These are phyloP conservation scores for Galleria mellonella DNA, from an alignment of 1,140 invertebrate genomes.

Conservation along the genomic window DNA sequence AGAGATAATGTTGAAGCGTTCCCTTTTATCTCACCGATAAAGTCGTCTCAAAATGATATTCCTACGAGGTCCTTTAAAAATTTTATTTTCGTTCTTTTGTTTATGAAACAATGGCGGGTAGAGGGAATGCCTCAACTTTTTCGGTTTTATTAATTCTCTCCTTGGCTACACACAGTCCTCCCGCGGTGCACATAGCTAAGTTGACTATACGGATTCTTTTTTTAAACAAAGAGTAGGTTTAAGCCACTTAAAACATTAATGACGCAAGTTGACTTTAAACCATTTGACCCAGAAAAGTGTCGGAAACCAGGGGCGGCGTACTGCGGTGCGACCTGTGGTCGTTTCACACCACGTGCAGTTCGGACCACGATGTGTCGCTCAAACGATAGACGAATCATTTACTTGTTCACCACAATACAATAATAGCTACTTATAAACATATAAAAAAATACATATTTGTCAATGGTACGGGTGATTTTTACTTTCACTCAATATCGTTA, in stretches of 20 bases:
- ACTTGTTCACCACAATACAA: no score
- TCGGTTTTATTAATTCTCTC: constrained; percentile 2
- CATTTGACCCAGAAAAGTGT: constrained; percentile 31
- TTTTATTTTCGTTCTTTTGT: constrained; percentile 1
- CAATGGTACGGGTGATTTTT: no score
- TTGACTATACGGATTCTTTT: constrained; percentile 14
- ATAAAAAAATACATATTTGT: no score
- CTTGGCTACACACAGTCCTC: background rate
- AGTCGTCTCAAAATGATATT: no score
- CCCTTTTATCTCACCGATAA: no score
- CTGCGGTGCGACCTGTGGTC: background rate
- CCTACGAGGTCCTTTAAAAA: background rate
- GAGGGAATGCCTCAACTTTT: constrained; percentile 1
- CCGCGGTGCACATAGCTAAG: background rate
- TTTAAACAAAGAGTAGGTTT: constrained; percentile 31
- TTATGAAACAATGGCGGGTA: background rate
- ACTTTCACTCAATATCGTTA: no score
- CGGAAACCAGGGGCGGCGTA: background rate
- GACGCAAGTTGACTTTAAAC: constrained; percentile 31
- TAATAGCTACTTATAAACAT: no score
- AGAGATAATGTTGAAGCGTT: no score
- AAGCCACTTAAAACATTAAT: constrained; percentile 42
- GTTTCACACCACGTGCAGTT: background rate
- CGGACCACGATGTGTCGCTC: background rate
- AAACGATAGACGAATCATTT: no score